Evolutionary conservation across 2,113 vertebrate species (phyloP), one percentile per base, ranked within the genome.

Genomic region (Ranitomeya imitator): DNA sequence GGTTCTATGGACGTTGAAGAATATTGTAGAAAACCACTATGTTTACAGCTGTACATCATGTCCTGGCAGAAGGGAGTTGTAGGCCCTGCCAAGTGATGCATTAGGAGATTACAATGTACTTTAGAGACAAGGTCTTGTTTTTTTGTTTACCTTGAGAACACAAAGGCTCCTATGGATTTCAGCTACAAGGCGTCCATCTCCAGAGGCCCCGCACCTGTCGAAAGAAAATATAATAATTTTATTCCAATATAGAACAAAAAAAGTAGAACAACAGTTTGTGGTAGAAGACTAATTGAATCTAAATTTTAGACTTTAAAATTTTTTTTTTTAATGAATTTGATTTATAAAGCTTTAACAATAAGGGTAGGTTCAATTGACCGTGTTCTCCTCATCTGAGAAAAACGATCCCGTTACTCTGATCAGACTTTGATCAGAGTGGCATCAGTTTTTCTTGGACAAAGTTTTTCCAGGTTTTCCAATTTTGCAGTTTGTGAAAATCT

Each of bases 101-200:
- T 76, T 76, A 76, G 71, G 10, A 76, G 73, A 76, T 76, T 52
- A 21, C 45, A 45, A 74, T 74, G 31, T 37, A 73, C n/a, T 73
- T 37, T 73, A 73, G 15, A 37, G 15, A 74, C 31, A 52, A 51
- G 4, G 18, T 12, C 19, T 76, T 73, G 26, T 37, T 7, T 73
- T 45, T 37, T 73, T 13, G 45, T 21, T 76, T 76, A 76, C 73
- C 73, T 76, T 76, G 45, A 51, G 73, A 76, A 76, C 3, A 76
- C 73, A 45, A 73, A 73, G 73, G 73, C 9, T 76, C 37, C 73
- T 76, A 52, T 19, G 37, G 37, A 76, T 8, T 18, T 76, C 73
- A 52, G 45, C 73, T 76, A 76, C 73, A 76, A 76, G 37, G 73
- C 45, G 18, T 76, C 73, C 73, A 76, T 76, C 52, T 51, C 73